Percentiles rank a stretch among this genome's conserved stretches.
Conservation (phyloP, 2,888 invertebrate species). For the Octonoba sinensis region DNA sequence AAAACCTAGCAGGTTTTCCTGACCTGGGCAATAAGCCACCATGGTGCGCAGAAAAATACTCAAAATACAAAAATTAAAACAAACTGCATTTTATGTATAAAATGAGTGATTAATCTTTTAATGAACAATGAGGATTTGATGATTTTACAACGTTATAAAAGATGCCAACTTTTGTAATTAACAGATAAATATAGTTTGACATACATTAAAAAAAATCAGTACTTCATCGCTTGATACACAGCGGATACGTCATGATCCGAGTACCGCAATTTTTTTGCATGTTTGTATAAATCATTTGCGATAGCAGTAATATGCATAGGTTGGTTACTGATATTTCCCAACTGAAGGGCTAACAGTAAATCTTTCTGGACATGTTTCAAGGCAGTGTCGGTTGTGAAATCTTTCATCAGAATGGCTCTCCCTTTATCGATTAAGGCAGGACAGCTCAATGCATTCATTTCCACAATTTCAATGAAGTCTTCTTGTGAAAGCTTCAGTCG, state of each 20-base stretch:
- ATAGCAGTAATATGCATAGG: conserved; percentile 91
- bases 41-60: too few relatives aligned
- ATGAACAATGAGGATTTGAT: too few relatives aligned
- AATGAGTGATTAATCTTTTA: too few relatives aligned
- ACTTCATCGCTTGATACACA: conserved; percentile 14
- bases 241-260: conserved; percentile 22
- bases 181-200: not conserved
- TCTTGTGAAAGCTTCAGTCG: conserved; percentile 89
- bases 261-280: conserved; percentile 22
- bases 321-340: conserved; percentile 91
- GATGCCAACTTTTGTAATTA: too few relatives aligned
- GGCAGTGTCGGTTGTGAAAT: conserved; percentile 75
- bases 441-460: conserved; percentile 85
- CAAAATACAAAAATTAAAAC: too few relatives aligned
- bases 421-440: conserved; percentile 14
- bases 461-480: conserved; percentile 89
- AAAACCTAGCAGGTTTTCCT: too few relatives aligned
- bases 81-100: too few relatives aligned
- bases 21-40: too few relatives aligned
- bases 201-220: not conserved
- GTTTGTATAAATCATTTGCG: conserved; percentile 82
- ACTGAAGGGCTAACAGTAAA: conserved; percentile 85
- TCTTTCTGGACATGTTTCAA: conserved; percentile 96
- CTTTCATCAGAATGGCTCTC: conserved; percentile 3
- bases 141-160: too few relatives aligned